Base-by-base conservation (phyloP, 2,113 vertebrate species). In the Forbesichthys agassizii region DNA sequence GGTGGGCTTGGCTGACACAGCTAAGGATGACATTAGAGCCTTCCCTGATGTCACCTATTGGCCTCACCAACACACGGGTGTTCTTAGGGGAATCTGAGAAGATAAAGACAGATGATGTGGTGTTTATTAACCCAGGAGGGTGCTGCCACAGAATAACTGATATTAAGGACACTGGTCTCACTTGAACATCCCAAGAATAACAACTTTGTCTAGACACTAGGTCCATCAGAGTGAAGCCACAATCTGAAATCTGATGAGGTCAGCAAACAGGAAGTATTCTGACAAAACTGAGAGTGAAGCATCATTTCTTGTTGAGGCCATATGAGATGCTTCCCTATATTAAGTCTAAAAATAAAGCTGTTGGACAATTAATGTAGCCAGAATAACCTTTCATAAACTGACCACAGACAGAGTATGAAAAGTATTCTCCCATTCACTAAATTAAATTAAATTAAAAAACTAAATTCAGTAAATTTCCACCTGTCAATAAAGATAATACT, bases 11-110 rank as follows among this genome's bases (percentile, higher is more conserved):
- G 76, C 79, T 90, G 70, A 77, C 60, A 33, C 93, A 93, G 64
- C 82, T 93, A 76, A 93, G 75, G 79, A 86, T 93, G 1, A 91
- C 87, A 12, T 58, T 61, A 3, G 75, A 83, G 5, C 91, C 92
- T 58, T 93, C 93, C 81, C 84, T 89, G 74, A 93, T 86, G 69
- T 93, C 93, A 8, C 89, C 86, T 51, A 53, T 74, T 52, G 93
- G 86, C 70, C 61, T 87, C 48, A 90, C 33, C 36, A 87, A 52
- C 78, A 92, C 87, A 59, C 57, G 83, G 0, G 90, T 92, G 82
- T 88, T 81, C 79, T 92, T 92, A 36, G 92, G 93, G 60, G 91
- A 68, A 60, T 91, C 93, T 93, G 11, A 66, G 78, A 12, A 69
- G 4, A 11, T 0, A 27, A 49, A 65, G 53, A 64, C 48, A 57